Evolutionary conservation across 2,113 vertebrate species (phyloP).

Genomic region (Geococcyx californianus): DNA sequence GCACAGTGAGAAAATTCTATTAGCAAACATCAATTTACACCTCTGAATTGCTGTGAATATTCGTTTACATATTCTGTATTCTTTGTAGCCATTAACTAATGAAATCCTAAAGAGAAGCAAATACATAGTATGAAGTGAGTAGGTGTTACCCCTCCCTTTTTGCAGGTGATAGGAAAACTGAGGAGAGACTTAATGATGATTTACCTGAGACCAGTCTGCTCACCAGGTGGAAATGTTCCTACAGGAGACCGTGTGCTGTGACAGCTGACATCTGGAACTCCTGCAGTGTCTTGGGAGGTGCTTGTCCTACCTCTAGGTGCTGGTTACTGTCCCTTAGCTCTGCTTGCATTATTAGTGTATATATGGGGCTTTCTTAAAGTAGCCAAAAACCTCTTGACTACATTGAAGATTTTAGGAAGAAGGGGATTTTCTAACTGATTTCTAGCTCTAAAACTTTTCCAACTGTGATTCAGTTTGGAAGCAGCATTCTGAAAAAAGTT

Average conservation of each 20-base stretch:
- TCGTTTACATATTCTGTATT: neutral
- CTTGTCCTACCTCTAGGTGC: neutral
- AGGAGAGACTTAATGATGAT: neutral
- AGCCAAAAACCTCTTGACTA: neutral
- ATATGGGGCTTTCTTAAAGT: neutral
- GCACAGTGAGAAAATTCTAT: conserved; percentile 23
- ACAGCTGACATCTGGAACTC: neutral
- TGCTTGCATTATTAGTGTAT: neutral
- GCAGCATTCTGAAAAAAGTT: neutral
- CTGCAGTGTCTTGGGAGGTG: neutral
- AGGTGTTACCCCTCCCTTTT: conserved; percentile 13
- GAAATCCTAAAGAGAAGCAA: conserved; percentile 21
- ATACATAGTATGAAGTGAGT: neutral
- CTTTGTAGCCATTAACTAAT: conserved; percentile 51
- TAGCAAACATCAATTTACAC: conserved; percentile 57
- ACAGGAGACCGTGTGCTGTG: neutral
- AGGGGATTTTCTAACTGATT: neutral
- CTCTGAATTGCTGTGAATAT: conserved; percentile 43
- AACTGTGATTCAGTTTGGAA: neutral
- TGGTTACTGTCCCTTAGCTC: neutral
- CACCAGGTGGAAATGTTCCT: neutral
- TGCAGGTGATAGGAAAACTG: neutral
- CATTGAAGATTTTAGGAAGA: neutral
- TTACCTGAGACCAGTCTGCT: neutral
- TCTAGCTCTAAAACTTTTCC: neutral